Percentiles rank a stretch among this genome's conserved stretches.
Conservation (phyloP, 2,113 vertebrate species). For the Sturnus vulgaris region DNA sequence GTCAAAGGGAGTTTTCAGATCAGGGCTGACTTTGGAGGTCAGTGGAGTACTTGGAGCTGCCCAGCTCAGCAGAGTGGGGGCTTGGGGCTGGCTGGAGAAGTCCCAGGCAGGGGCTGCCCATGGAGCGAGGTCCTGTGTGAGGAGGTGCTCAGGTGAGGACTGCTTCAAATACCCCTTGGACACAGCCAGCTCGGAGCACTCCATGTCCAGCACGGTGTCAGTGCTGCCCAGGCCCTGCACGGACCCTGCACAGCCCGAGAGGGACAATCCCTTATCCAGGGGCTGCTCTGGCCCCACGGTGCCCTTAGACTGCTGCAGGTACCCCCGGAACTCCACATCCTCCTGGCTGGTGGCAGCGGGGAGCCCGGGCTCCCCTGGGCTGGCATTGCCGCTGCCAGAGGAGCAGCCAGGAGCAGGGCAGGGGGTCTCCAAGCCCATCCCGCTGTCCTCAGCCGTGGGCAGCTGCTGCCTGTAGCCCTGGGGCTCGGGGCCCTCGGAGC, state of each 20-base stretch:
- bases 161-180: constrained; percentile 71
- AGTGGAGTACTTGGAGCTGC: background rate
- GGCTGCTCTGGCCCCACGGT: background rate
- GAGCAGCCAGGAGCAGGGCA: background rate
- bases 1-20: background rate
- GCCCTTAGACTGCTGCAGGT: constrained; percentile 61
- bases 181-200: background rate
- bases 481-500: fast-evolving
- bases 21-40: background rate
- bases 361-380: background rate
- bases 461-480: background rate
- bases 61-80: background rate
- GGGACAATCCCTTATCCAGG: background rate
- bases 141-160: background rate
- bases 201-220: fast-evolving
- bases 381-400: fast-evolving
- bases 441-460: background rate
- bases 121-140: fast-evolving
- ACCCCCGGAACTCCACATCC: constrained; percentile 25
- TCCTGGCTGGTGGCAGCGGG: fast-evolving
- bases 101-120: background rate
- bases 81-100: background rate
- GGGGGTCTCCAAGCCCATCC: background rate
- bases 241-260: background rate
- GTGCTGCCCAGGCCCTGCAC: background rate